Evolutionary conservation across 1,140 invertebrate species (phyloP), one percentile per base, ranked within the genome.

Genomic region (Acromyrmex echinatior): DNA sequence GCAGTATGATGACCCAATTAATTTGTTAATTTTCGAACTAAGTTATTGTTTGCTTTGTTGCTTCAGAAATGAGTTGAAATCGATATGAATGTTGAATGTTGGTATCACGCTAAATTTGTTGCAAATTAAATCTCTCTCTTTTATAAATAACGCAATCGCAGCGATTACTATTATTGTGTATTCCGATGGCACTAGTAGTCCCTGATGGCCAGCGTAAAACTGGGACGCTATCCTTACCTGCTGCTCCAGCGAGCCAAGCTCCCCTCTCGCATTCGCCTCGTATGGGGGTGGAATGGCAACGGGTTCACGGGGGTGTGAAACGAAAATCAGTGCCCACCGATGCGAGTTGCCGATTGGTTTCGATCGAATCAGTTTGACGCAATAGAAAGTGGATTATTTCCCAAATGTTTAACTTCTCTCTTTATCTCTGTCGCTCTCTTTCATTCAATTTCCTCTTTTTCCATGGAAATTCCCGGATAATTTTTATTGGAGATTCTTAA

Each of bases 251-350:
- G 77, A 68, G 82, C 66, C 81, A 49, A 71, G 74, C 62, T 77
- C 86, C 87, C 89, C 86, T 86, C 87, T 77, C 91, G 71, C 77
- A 87, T 70, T 76, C 68, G 71, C n/a, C 21, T 58, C 88, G 87
- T 76, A 86, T 87, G 87, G 82, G 82, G 73, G 71, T 87, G 90
- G 63, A 60, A 74, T 53, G 60, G 60, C 51, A 65, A 39, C 62
- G 70, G 45, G 92, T 92, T 91, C 91, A 93, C 73, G 65, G 85
- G 91, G 87, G 88, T 92, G 93, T 93, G 92, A 94, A 94, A 95
- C 89, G 80, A 90, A 91, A 89, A 91, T 31, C 80, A 66, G 78
- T 45, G 77, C 51, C 60, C 76, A 21, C 21, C 56, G 70, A 76
- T 86, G 51, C 58, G 78, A n/a, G 53, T 45, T 77, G 31, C 60